Evolutionary conservation across 2,113 vertebrate genomes (phyloP).

Genomic region (Phylloscopus trochilus): DNA sequence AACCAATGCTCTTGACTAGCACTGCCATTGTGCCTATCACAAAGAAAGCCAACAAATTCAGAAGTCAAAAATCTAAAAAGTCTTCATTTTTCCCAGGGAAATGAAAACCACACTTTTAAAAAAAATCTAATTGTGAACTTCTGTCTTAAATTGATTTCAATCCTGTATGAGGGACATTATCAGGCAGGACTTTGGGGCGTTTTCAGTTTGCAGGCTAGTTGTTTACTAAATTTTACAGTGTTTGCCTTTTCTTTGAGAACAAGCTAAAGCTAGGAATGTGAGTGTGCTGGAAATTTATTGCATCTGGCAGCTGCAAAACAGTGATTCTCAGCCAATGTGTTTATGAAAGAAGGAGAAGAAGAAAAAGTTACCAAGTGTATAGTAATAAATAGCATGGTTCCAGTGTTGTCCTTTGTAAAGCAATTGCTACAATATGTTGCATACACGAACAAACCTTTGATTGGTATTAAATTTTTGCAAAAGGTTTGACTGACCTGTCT

Average conservation of each 20-base stretch:
- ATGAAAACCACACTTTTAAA: neutral
- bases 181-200: neutral
- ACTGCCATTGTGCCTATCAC: neutral
- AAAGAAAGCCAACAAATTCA: neutral
- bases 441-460: neutral
- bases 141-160: neutral
- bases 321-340: conserved; percentile 1
- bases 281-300: conserved; percentile 27
- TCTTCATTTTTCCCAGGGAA: neutral
- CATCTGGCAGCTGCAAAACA: conserved; percentile 42
- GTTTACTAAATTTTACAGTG: conserved; percentile 38
- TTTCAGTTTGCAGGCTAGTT: conserved; percentile 8
- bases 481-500: neutral
- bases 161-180: neutral
- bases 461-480: neutral
- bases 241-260: conserved; percentile 28
- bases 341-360: neutral
- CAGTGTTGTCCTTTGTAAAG: neutral
- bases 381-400: neutral
- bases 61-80: neutral
- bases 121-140: neutral
- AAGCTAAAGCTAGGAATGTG: conserved; percentile 16
- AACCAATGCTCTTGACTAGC: neutral
- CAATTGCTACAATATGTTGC: neutral
- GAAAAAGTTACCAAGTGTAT: neutral